Conservation (phyloP, 1,140 invertebrate species). For the Papilio polyxenes region DNA sequence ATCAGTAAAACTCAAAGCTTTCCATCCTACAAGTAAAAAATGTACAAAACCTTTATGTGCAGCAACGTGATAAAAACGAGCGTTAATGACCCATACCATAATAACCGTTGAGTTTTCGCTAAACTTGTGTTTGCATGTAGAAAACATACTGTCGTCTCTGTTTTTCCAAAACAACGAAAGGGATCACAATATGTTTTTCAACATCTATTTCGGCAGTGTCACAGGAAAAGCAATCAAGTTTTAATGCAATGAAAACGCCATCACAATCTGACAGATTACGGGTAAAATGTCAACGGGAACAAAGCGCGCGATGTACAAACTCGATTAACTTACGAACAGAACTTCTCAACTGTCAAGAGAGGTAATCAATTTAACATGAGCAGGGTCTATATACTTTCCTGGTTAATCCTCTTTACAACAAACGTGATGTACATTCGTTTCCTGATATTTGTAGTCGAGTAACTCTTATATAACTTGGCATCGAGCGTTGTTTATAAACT, state of each 20-base stretch:
- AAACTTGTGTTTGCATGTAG: not conserved
- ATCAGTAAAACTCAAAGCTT: no score
- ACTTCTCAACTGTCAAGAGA: slow-evolving; percentile 13
- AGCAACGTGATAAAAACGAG: not conserved
- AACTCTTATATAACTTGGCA: slow-evolving; percentile 6
- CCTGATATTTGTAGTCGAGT: not conserved
- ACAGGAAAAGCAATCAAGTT: slow-evolving; percentile 17
- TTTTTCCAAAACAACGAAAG: not conserved
- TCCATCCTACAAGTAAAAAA: no score
- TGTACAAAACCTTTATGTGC: not conserved
- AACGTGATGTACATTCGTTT: not conserved
- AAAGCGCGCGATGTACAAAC: slow-evolving; percentile 1
- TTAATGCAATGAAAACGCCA: slow-evolving; percentile 2
- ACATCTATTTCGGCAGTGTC: not conserved
- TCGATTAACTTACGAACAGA: slow-evolving; percentile 5
- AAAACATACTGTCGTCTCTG: not conserved
- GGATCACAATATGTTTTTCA: not conserved
- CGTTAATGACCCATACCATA: not conserved
- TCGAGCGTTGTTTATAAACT: slow-evolving; percentile 1
- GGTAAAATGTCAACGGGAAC: not conserved
- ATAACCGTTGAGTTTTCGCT: not conserved
- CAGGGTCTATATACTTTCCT: slow-evolving; percentile 14
- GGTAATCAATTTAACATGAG: slow-evolving; percentile 25
- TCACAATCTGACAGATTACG: slow-evolving; percentile 12
- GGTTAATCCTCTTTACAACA: slow-evolving; percentile 22